Evolutionary conservation across 2,113 vertebrate genomes (phyloP).

Genomic region (Alexandromys fortis): DNA sequence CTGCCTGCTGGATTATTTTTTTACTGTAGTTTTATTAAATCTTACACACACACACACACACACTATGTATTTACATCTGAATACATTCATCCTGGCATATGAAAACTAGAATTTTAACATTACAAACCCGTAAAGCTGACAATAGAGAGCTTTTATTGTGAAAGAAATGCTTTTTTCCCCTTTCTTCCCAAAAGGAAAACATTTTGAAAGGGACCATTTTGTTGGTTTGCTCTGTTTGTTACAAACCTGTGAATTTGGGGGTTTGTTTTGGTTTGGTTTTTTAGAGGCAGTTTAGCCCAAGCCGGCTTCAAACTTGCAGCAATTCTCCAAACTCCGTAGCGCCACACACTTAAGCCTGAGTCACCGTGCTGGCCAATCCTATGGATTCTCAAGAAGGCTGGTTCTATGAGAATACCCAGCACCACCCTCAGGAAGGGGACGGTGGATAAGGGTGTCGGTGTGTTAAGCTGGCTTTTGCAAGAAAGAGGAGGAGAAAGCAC

Average conservation of each 20-base stretch:
- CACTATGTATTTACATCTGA: background rate
- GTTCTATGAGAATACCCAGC: background rate
- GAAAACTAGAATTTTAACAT: background rate
- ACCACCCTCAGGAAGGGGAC: too few species aligned
- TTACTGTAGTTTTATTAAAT: conserved; percentile 3
- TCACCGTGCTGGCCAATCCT: background rate
- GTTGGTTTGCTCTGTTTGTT: conserved; percentile 41
- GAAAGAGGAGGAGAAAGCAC: background rate
- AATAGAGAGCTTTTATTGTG: background rate
- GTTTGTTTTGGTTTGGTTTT: background rate
- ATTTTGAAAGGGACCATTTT: conserved; percentile 1
- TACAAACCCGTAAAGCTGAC: conserved; percentile 10
- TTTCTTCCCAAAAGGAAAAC: background rate
- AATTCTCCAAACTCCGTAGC: background rate
- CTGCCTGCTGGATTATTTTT: background rate
- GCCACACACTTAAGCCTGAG: background rate
- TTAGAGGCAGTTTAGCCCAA: background rate
- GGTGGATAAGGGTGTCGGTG: background rate
- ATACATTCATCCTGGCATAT: background rate
- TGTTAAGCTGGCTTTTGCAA: background rate
- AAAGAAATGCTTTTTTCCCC: background rate
- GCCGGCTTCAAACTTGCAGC: background rate
- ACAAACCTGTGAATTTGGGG: background rate
- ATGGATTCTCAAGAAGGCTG: background rate
- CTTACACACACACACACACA: background rate